phyloP scores from a whole-genome alignment of 92 coral and sea anemone genomes.

The Actinernus sp. region DNA sequence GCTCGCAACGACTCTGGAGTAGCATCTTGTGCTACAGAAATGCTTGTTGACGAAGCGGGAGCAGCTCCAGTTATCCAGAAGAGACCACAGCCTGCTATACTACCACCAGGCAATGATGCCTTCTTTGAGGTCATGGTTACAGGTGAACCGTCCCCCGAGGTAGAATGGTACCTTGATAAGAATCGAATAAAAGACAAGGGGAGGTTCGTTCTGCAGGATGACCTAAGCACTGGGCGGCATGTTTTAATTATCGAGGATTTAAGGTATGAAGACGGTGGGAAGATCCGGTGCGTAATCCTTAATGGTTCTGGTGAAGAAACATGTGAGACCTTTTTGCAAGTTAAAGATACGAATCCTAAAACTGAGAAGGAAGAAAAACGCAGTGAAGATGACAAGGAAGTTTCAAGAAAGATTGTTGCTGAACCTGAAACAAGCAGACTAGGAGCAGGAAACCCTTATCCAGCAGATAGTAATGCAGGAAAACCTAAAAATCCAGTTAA shows the following conservation, averaged over 20 bases:
- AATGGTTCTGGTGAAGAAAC: conserved; percentile 8
- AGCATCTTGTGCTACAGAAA: conserved; percentile 82
- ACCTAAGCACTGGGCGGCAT: conserved; percentile 61
- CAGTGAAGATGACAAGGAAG: conserved; percentile 13
- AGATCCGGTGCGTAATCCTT: conserved; percentile 53
- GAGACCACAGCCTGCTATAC: conserved; percentile 60
- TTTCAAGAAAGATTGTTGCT: conserved; percentile 12
- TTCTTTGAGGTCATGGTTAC: conserved; percentile 61
- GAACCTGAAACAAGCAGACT: too few species aligned
- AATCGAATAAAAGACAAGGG: conserved; percentile 63
- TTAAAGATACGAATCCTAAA: conserved; percentile 9
- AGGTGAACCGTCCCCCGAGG: conserved; percentile 75
- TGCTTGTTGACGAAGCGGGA: conserved; percentile 76
- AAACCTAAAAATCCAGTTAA: too few species aligned
- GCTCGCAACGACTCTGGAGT: conserved; percentile 87
- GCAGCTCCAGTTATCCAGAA: conserved; percentile 67
- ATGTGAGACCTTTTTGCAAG: conserved; percentile 10
- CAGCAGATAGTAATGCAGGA: too few species aligned
- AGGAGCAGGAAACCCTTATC: too few species aligned
- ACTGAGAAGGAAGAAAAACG: conserved; percentile 16
- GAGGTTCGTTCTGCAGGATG: conserved; percentile 71
- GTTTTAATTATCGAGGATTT: conserved; percentile 65
- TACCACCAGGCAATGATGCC: conserved; percentile 70
- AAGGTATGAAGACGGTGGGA: conserved; percentile 58
- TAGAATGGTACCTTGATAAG: conserved; percentile 82